phyloP scores from a whole-genome alignment of 2,113 vertebrate genomes.

The Bubo bubo region DNA sequence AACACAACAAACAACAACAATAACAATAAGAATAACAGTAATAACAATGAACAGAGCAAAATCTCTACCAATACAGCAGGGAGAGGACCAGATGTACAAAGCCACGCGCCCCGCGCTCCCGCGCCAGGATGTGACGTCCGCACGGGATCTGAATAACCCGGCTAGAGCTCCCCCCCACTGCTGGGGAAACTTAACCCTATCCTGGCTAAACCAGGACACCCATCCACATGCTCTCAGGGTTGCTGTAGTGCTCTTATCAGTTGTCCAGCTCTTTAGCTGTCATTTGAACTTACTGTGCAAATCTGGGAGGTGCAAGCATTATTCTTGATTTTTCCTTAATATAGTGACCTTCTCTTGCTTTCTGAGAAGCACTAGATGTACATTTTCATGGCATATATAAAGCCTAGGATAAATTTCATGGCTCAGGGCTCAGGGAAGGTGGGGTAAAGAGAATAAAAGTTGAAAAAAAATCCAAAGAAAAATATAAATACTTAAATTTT shows the following conservation, averaged over 20 bases:
- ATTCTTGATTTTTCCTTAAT: background rate
- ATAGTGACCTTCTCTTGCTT: background rate
- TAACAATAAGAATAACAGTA: no score
- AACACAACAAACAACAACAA: no score
- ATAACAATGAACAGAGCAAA: no score
- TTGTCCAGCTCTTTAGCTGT: background rate
- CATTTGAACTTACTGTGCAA: background rate
- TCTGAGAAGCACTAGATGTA: background rate
- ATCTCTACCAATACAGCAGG: no score
- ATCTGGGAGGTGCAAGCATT: background rate
- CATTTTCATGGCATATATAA: background rate
- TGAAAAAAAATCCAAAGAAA: background rate
- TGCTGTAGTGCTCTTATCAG: background rate
- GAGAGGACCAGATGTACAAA: no score
- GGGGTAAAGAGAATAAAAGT: background rate
- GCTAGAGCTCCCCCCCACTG: no score
- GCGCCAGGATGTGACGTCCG: no score
- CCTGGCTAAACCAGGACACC: no score
- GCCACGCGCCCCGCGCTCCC: no score
- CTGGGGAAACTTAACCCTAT: no score
- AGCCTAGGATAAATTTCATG: background rate
- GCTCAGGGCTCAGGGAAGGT: background rate
- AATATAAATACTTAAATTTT: background rate
- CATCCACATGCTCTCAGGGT: background rate
- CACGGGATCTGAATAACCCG: no score